Evolutionary conservation across 2,113 vertebrate genomes (phyloP).

Genomic region (Trogon surrucura): DNA sequence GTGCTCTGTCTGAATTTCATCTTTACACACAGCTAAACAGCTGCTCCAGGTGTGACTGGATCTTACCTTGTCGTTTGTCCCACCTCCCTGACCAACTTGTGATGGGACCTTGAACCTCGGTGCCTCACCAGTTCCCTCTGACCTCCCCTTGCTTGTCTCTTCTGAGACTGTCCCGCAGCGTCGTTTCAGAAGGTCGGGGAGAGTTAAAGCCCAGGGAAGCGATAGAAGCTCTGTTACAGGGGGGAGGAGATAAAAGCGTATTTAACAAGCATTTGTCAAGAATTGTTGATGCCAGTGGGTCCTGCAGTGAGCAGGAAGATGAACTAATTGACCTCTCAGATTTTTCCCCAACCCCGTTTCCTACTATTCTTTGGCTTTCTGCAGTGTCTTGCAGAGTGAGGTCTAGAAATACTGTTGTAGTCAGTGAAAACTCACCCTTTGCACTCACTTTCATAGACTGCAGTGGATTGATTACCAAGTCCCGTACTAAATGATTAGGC

Average conservation of each 20-base stretch:
- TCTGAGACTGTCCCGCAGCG: neutral
- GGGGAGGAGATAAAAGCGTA: neutral
- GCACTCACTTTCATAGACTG: neutral
- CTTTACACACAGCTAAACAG: neutral
- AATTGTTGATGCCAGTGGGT: conserved; percentile 50
- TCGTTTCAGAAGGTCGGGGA: neutral
- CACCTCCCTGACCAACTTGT: neutral
- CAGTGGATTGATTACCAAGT: neutral
- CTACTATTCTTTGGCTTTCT: conserved; percentile 59
- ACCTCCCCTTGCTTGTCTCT: neutral
- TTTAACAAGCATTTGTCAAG: conserved; percentile 9
- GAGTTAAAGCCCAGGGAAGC: neutral
- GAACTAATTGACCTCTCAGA: conserved; percentile 58
- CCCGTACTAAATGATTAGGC: neutral
- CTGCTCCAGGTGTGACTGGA: neutral
- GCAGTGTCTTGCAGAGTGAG: neutral
- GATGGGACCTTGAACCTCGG: fast-evolving
- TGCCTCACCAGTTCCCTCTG: neutral
- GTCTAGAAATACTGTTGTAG: neutral
- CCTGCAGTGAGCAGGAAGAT: conserved; percentile 47
- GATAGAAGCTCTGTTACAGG: neutral
- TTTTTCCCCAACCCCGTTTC: conserved; percentile 50
- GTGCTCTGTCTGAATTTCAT: neutral
- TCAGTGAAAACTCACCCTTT: neutral
- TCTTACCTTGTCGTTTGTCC: neutral